Evolutionary conservation across 2,113 vertebrate species (phyloP).

Genomic region (Oreochromis tanganicae): DNA sequence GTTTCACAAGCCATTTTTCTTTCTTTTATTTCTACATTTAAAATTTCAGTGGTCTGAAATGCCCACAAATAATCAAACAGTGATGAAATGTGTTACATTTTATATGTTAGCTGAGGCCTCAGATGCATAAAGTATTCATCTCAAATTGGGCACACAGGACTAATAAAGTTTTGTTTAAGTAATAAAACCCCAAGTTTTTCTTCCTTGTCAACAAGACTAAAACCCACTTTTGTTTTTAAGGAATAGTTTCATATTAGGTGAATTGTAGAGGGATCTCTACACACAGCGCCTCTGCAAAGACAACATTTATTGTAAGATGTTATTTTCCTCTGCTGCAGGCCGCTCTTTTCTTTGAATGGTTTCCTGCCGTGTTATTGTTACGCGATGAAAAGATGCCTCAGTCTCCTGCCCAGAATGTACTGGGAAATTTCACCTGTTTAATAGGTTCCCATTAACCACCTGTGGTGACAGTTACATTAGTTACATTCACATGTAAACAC

Average conservation of each 20-base stretch:
- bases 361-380: constrained; percentile 29
- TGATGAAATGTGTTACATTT: background rate
- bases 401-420: background rate
- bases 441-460: constrained; percentile 17
- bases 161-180: background rate
- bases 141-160: background rate
- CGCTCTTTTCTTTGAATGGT: background rate
- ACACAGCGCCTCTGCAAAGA: background rate
- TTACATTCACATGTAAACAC: constrained; percentile 11
- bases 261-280: background rate
- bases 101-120: background rate
- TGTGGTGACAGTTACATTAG: background rate
- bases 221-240: background rate
- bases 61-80: background rate
- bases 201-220: background rate
- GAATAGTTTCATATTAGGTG: background rate
- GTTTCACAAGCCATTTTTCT: background rate
- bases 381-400: constrained; percentile 19
- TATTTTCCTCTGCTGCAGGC: background rate
- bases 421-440: constrained; percentile 27
- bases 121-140: background rate
- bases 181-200: background rate
- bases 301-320: background rate
- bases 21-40: background rate
- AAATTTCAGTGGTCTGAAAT: background rate